Base-by-base conservation (phyloP, 2,888 invertebrate species). In the Chorisops tibialis region DNA sequence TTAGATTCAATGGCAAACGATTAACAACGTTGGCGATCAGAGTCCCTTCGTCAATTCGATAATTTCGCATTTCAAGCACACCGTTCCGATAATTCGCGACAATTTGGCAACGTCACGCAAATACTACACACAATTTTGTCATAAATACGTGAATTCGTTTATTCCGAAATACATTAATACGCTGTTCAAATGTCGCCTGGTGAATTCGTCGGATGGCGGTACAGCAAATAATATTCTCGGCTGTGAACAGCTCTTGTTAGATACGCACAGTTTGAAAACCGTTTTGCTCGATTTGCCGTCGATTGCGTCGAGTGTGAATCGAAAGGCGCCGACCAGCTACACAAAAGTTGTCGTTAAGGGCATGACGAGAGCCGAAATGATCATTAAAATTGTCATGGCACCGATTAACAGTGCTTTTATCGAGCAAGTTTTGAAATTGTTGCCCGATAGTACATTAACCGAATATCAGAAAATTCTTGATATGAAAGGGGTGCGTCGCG, bases 311-410 rank as follows among this genome's bases (percentile, higher is more conserved):
- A 90, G 91, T 70, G 89, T 96, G 1, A 87, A 87, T 65, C 82
- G 95, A 6, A 93, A 93, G 69, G 92, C 96, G 4, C 96, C 96
- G 0, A 89, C 93, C 0, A 91, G 92, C 65, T 95, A 87, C 67
- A 87, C 88, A 0, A 90, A 90, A 73, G 88, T 88, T 4, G 83
- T 83, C 0, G 80, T 81, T 6, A 83, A 82, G 88, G 79, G 96
- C 37, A 97, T 99, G 96, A 94, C 93, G 0, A 93, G 93, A 72
- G 97, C 97, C 0, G 99, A 99, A 78, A 96, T 98, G 94, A 91
- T 99, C 39, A 80, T 99, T n/a, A 99, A 99, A 81, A 84, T 98
- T 30, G 95, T 97, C 0, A 97, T 98, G 97, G 91, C 96, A 1
- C 94, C 96, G 0, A 81, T 89, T 16, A 92, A 94, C 67, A 87